These are phyloP conservation scores for Dasypogon diadema DNA, from an alignment of 2,888 invertebrate species.

Conservation along the genomic window DNA sequence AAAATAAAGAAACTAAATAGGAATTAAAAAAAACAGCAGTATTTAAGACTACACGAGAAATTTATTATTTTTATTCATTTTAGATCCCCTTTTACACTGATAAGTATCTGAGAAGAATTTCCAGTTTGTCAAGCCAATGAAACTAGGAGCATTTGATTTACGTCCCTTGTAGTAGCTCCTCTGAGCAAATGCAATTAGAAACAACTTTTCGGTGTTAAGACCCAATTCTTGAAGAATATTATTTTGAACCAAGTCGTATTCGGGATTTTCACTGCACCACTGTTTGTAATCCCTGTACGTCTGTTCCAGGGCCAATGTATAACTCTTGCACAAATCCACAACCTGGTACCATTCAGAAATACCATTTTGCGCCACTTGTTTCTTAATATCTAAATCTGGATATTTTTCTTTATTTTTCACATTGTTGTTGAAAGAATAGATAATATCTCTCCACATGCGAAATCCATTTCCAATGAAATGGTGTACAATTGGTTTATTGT, in stretches of 20 bases:
- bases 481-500: conserved; percentile 22
- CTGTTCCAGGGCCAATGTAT: not conserved
- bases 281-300: not conserved
- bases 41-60: conserved; percentile 4
- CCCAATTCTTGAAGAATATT: not conserved
- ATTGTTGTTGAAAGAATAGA: not conserved
- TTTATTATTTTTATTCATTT: conserved; percentile 3
- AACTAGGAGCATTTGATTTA: not conserved
- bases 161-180: not conserved
- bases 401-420: not conserved
- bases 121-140: not conserved
- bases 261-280: not conserved
- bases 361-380: not conserved
- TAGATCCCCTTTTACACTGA: not conserved
- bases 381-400: not conserved
- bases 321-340: not conserved
- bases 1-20: no score
- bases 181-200: conserved; percentile 13
- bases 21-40: no score
- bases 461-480: conserved; percentile 17
- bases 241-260: not conserved
- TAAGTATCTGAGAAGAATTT: not conserved
- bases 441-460: conserved; percentile 11
- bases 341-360: not conserved
- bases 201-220: not conserved